Evolutionary conservation across 1,140 invertebrate species (phyloP).

Genomic region (Bombus turneri): DNA sequence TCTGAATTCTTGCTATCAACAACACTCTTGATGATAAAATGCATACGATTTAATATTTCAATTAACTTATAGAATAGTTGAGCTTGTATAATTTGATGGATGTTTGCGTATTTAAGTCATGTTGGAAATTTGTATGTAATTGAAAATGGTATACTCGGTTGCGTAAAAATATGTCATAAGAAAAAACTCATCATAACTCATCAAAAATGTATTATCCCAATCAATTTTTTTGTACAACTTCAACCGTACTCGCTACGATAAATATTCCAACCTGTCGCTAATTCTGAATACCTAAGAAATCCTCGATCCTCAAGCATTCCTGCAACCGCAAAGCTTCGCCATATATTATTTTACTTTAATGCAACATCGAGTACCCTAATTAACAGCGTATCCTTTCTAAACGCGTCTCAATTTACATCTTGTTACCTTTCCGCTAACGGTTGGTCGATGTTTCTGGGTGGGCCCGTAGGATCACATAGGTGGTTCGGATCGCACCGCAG

Average conservation of each 20-base stretch:
- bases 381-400: slow-evolving; percentile 33
- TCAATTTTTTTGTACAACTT: no score
- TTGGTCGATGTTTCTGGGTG: background rate
- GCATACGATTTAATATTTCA: background rate
- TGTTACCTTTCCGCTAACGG: slow-evolving; percentile 40
- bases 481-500: slow-evolving; percentile 30
- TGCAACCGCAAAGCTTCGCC: background rate
- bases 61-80: background rate
- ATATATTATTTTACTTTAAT: background rate
- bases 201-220: no score
- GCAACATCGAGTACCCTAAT: background rate
- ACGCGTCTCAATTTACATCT: slow-evolving; percentile 54
- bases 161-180: no score
- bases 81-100: no score
- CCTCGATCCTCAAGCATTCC: background rate
- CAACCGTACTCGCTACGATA: no score
- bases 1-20: background rate
- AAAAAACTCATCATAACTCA: no score
- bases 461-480: slow-evolving; percentile 35
- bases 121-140: no score
- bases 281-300: background rate
- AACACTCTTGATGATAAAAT: background rate
- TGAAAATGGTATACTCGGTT: no score
- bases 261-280: no score
- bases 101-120: no score